These are phyloP conservation scores for Tetropium fuscum DNA, from an alignment of 2,888 invertebrate genomes.

Conservation along the genomic window DNA sequence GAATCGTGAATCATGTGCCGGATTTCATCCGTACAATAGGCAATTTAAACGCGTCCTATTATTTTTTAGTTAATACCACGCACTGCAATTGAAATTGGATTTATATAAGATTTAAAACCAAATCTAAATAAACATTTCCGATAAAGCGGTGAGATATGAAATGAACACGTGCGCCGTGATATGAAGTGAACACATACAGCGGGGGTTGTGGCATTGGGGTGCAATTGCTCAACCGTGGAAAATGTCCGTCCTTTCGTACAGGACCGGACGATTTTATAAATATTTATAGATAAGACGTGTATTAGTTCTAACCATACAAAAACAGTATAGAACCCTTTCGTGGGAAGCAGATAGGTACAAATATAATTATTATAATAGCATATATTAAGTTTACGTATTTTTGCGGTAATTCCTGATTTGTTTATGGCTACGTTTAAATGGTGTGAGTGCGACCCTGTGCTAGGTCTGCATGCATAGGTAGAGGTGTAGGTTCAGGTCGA, in stretches of 20 bases:
- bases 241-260: conserved; percentile 1
- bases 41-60: not conserved
- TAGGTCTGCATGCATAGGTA: conserved; percentile 49
- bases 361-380: too few species aligned
- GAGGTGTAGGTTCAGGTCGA: conserved; percentile 58
- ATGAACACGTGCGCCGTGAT: conserved; percentile 24
- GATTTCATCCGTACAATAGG: too few species aligned
- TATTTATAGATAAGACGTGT: not conserved
- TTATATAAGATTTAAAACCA: conserved; percentile 25
- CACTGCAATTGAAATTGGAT: conserved; percentile 25
- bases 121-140: conserved; percentile 26
- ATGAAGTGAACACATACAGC: not conserved
- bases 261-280: not conserved
- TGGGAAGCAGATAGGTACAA: too few species aligned
- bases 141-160: conserved; percentile 27
- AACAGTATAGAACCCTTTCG: not conserved
- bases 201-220: conserved; percentile 15
- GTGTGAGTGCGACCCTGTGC: conserved; percentile 36
- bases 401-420: too few species aligned
- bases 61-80: conserved; percentile 17
- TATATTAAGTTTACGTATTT: too few species aligned
- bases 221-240: conserved; percentile 17
- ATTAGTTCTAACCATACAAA: not conserved
- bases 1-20: too few species aligned
- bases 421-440: conserved; percentile 5